Percentiles rank a stretch among this genome's conserved stretches.
Conservation (phyloP, 2,888 invertebrate genomes). For the Lasioglossum calceatum region DNA sequence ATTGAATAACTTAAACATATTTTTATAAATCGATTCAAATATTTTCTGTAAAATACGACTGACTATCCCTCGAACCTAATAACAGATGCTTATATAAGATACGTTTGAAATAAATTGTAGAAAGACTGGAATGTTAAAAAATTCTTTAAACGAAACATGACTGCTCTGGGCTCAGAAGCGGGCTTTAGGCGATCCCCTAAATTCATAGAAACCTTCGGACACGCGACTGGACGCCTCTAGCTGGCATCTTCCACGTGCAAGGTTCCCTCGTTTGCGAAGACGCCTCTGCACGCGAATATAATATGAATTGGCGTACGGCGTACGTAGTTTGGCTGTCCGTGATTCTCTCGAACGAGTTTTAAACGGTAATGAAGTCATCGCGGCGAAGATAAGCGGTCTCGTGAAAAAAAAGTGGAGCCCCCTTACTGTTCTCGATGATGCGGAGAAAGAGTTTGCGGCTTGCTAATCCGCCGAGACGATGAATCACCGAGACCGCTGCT, state of each 20-base stretch:
- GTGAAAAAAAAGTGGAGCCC: slow-evolving; percentile 22
- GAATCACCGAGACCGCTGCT: slow-evolving; percentile 53
- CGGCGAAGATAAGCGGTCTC: slow-evolving; percentile 41
- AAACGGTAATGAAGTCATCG: slow-evolving; percentile 48
- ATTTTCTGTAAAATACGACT: too few species aligned
- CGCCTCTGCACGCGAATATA: not conserved
- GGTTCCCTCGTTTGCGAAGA: not conserved
- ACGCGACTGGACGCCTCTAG: not conserved
- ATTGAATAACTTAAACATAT: too few species aligned
- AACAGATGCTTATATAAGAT: not conserved
- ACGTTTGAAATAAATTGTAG: not conserved
- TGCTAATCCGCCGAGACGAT: slow-evolving; percentile 57
- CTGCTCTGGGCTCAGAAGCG: not conserved
- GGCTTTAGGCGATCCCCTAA: not conserved
- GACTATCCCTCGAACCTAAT: too few species aligned
- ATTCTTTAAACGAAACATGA: not conserved
- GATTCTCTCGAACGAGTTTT: slow-evolving; percentile 16
- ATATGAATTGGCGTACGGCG: not conserved
- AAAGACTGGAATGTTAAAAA: not conserved
- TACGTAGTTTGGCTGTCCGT: not conserved
- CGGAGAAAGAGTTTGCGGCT: slow-evolving; percentile 45
- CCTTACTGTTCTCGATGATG: slow-evolving; percentile 35
- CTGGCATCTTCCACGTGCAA: not conserved
- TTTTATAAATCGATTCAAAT: too few species aligned
- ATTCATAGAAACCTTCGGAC: not conserved